Evolutionary conservation across 2,113 vertebrate species (phyloP).

Genomic region (Parotia lawesii): DNA sequence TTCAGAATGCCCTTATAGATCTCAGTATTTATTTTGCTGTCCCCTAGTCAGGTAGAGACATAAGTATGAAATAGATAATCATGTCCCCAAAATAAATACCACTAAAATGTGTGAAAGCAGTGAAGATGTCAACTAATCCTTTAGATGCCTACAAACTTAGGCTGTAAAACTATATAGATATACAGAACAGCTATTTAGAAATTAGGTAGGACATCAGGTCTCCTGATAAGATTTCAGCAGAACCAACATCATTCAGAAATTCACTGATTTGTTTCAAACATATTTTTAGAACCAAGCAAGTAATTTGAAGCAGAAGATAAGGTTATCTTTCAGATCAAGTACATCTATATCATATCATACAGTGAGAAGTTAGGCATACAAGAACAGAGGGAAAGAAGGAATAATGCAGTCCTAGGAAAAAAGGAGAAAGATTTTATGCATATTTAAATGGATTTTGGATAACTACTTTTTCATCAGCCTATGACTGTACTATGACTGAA

Average conservation of each 20-base stretch:
- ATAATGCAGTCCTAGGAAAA: background rate
- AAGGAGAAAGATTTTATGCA: background rate
- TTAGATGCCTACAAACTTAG: background rate
- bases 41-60: background rate
- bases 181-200: background rate
- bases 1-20: background rate
- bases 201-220: background rate
- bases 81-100: background rate
- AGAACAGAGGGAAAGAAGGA: background rate
- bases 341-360: background rate
- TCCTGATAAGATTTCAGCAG: background rate
- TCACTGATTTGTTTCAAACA: background rate
- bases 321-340: background rate
- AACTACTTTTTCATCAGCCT: background rate
- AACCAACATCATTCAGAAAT: background rate
- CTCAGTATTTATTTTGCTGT: background rate
- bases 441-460: background rate
- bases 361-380: background rate
- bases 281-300: background rate
- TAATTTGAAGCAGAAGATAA: background rate
- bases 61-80: background rate
- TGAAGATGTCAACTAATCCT: background rate
- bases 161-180: background rate
- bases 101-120: background rate
- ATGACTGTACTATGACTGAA: background rate